Evolutionary conservation across 53 echinoderm and acorn worm genomes (phyloP), one percentile per base, ranked within the genome.

Genomic region (Crossaster papposus): DNA sequence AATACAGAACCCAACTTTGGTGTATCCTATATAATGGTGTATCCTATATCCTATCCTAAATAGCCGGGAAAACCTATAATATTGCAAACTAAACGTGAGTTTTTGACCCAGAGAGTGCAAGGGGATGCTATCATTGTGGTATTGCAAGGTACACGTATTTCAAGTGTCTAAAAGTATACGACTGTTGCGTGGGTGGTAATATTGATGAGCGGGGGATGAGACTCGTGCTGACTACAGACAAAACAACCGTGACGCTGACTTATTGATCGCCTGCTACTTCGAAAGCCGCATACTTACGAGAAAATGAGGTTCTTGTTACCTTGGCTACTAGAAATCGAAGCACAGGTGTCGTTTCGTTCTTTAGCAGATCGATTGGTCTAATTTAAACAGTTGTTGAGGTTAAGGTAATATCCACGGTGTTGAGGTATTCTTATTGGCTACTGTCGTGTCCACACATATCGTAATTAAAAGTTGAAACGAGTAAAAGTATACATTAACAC

Each of bases 291-390:
- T 4, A 68, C 28, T 68, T 10, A 4, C n/a, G 24, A 26, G 68
- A 12, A 68, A 20, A 14, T 62, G 23, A 68, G 68, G 28, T 26
- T 5, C 28, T 68, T 28, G 10, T 23, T 68, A 20, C 58, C 15
- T 18, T 8, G 58, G 58, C 58, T 58, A 58, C 68, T 44, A 68
- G 28, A 28, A 68, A 68, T 68, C 24, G 68, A 68, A 68, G 28
- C 28, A 68, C 68, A 24, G 68, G 68, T 68, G 68, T 62, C 23
- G 62, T 68, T 68, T 68, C 68, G 7, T 68, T 68, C 62, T 68
- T 68, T n/a, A 26, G 68, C 28, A 10, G 28, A 68, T 68, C 68
- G 28, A 68, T 68, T 68, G 24, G 11, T 68, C 68, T 28, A 68
- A 68, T 68, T 24, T 28, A 4, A 68, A 10, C 28, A 7, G n/a